phyloP scores from a whole-genome alignment of 2,113 vertebrate species.

The Strix uralensis region DNA sequence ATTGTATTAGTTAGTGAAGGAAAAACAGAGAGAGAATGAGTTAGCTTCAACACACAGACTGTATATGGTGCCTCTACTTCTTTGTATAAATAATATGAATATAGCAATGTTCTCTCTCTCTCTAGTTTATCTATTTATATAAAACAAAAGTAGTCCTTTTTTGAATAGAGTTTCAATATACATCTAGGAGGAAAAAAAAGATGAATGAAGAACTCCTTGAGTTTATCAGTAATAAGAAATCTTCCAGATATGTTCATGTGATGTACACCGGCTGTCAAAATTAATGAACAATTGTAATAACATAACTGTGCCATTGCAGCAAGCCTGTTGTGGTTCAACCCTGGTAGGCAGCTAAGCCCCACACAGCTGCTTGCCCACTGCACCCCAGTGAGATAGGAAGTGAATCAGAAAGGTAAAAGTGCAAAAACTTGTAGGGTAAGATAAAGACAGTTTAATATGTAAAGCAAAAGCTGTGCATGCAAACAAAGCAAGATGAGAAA shows the following conservation, averaged over 20 bases:
- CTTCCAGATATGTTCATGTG: neutral
- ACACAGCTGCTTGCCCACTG: neutral
- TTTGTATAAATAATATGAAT: neutral
- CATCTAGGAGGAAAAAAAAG: neutral
- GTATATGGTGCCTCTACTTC: neutral
- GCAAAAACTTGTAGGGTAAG: neutral
- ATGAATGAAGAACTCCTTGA: neutral
- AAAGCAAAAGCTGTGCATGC: neutral
- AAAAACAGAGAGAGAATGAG: neutral
- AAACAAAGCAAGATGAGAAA: neutral
- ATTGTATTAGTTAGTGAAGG: neutral
- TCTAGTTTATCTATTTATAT: neutral
- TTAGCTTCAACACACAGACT: neutral
- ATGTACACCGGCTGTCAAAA: neutral
- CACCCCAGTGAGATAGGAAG: neutral
- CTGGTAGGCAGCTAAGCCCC: neutral
- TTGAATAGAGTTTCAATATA: neutral
- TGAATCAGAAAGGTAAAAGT: neutral
- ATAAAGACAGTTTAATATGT: neutral
- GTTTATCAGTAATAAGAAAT: neutral
- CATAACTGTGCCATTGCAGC: neutral
- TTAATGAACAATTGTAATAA: neutral
- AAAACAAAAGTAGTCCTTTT: neutral
- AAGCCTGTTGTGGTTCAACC: neutral
- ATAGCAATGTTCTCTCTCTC: neutral